Percentiles rank a stretch among this genome's conserved stretches.
phyloP scores from a whole-genome alignment of 2,888 invertebrate genomes.

The Gastracanthus pulcherrimus region DNA sequence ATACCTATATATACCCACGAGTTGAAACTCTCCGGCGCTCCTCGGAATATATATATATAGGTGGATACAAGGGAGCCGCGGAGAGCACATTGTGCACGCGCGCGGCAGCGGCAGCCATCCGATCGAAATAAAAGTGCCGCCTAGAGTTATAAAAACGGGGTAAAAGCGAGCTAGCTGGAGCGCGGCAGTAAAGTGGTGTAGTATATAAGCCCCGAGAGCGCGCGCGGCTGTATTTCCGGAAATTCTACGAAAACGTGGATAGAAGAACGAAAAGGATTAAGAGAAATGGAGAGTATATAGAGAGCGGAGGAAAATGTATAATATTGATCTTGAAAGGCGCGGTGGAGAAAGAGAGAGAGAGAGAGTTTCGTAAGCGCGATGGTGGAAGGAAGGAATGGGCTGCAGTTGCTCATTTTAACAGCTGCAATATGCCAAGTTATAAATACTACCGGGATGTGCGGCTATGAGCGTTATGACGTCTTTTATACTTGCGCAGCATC shows the following conservation, averaged over 20 bases:
- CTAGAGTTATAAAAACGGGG: constrained; percentile 9
- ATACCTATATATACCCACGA: too few relatives aligned
- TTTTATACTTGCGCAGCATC: too few relatives aligned
- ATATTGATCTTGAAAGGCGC: constrained; percentile 1
- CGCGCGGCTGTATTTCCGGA: neutral
- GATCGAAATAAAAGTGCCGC: neutral
- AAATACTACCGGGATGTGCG: neutral
- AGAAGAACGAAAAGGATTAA: neutral
- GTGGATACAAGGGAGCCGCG: too few relatives aligned
- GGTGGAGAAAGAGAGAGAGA: too few relatives aligned
- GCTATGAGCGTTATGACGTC: too few relatives aligned
- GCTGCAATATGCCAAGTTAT: constrained; percentile 31
- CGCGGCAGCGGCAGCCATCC: neutral
- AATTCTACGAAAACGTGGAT: neutral
- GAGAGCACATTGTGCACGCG: neutral
- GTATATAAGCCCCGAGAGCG: too few relatives aligned
- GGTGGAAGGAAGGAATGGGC: too few relatives aligned
- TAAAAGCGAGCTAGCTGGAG: neutral
- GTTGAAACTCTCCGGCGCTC: too few relatives aligned
- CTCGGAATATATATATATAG: too few relatives aligned
- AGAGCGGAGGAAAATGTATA: neutral
- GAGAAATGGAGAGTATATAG: neutral
- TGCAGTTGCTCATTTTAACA: constrained; percentile 32
- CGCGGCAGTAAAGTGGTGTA: too few relatives aligned
- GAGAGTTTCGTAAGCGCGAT: too few relatives aligned